A percentile compares a stretch with the other conserved stretches of the same genome.
Conservation (phyloP, 2,888 invertebrate genomes). For the Drosophila tripunctata region DNA sequence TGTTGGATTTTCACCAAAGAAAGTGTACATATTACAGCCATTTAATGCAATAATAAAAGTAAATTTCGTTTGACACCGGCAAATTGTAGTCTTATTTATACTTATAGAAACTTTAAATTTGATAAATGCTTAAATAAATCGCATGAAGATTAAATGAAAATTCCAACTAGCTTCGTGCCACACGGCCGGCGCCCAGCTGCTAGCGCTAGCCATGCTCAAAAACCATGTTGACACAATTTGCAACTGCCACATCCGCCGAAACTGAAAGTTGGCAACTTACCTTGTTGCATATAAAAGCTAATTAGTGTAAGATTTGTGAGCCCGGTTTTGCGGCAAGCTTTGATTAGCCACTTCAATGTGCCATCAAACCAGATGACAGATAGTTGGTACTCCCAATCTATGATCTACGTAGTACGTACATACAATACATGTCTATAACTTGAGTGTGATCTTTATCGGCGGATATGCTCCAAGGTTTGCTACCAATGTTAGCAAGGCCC, state of each 20-base stretch:
- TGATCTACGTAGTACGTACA: not conserved
- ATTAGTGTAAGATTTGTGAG: constrained; percentile 69
- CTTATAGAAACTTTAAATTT: constrained; percentile 8
- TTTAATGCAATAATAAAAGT: constrained; percentile 41
- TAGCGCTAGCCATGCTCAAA: not conserved
- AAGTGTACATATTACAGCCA: constrained; percentile 45
- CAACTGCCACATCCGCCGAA: constrained; percentile 36
- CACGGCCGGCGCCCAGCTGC: not conserved
- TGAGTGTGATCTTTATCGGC: constrained; percentile 34
- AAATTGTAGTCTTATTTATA: constrained; percentile 7
- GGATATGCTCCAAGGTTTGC: constrained; percentile 44
- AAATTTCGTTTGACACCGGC: constrained; percentile 36
- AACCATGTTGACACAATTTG: constrained; percentile 45
- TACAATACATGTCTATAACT: not conserved
- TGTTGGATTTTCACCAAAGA: constrained; percentile 44
- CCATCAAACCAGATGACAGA: constrained; percentile 41
- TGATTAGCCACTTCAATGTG: constrained; percentile 56
- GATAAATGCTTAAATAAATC: constrained; percentile 53
- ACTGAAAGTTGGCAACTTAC: constrained; percentile 53
- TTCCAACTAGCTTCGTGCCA: constrained; percentile 14
- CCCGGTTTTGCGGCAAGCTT: constrained; percentile 44
- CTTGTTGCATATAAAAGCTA: constrained; percentile 60
- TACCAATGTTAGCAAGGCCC: constrained; percentile 28
- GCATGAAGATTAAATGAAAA: constrained; percentile 53
- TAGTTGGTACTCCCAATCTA: constrained; percentile 12